These are phyloP conservation scores for Antigone vipio DNA, from an alignment of 2,113 vertebrate genomes.

Conservation along the genomic window DNA sequence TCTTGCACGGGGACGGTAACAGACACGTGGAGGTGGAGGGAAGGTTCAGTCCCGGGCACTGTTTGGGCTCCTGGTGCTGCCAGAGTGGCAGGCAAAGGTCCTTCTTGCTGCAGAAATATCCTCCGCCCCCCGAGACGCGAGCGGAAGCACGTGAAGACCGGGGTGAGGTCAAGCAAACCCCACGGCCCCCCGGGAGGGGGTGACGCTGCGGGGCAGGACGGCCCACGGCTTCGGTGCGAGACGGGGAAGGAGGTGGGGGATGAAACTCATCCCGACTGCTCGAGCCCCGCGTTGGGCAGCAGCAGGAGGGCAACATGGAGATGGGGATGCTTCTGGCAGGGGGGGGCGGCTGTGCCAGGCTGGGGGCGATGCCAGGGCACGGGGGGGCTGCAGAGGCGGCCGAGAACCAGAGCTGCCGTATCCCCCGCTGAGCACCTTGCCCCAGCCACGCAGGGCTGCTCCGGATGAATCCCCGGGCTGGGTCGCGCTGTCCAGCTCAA, in stretches of 20 bases:
- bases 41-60: neutral
- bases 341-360: neutral
- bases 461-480: neutral
- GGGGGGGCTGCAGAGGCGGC: accelerated
- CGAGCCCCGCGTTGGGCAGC: accelerated
- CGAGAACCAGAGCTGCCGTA: neutral
- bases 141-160: too few relatives aligned
- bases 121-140: too few relatives aligned
- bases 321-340: neutral
- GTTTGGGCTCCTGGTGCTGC: neutral
- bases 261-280: neutral
- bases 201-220: neutral
- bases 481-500: neutral
- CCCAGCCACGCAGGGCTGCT: neutral
- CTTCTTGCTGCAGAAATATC: neutral
- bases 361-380: accelerated
- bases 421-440: neutral
- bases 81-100: neutral
- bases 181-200: too few relatives aligned
- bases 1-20: neutral
- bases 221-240: accelerated
- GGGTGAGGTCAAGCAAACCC: too few relatives aligned
- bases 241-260: neutral
- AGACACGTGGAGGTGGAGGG: accelerated
- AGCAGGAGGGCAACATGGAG: accelerated